Conservation (phyloP, 2,888 invertebrate species). For the Apeira syringaria region DNA sequence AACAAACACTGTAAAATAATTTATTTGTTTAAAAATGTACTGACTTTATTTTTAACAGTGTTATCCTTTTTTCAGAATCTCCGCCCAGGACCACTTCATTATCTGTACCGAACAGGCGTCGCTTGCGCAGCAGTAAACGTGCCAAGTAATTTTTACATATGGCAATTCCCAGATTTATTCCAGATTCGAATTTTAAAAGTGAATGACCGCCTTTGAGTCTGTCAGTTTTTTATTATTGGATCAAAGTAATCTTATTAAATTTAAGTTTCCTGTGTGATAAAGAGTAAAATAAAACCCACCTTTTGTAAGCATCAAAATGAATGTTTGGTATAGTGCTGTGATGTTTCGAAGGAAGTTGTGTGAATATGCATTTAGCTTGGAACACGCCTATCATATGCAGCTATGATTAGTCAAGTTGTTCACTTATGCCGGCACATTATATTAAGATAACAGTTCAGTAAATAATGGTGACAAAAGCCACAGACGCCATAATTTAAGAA, state of each 20-base stretch:
- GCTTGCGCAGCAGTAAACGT: constrained; percentile 63
- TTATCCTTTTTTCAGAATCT: constrained; percentile 54
- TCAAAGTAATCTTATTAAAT: background rate
- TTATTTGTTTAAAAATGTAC: too few species aligned
- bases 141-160: constrained; percentile 36
- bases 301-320: constrained; percentile 30
- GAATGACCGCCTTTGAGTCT: constrained; percentile 13
- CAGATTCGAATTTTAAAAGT: constrained; percentile 7
- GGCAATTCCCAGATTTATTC: background rate
- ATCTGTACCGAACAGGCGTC: constrained; percentile 50
- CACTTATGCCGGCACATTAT: too few species aligned
- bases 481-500: too few species aligned
- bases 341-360: constrained; percentile 29
- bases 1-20: too few species aligned
- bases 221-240: constrained; percentile 1
- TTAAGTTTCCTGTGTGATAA: constrained; percentile 17
- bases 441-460: too few species aligned
- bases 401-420: too few species aligned
- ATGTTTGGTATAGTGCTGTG: constrained; percentile 30
- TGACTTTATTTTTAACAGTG: too few species aligned
- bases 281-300: constrained; percentile 19
- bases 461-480: too few species aligned
- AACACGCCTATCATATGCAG: too few species aligned
- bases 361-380: constrained; percentile 2
- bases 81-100: constrained; percentile 37